Conservation (phyloP, 2,888 invertebrate genomes). For the Pandemis cinnamomeana region DNA sequence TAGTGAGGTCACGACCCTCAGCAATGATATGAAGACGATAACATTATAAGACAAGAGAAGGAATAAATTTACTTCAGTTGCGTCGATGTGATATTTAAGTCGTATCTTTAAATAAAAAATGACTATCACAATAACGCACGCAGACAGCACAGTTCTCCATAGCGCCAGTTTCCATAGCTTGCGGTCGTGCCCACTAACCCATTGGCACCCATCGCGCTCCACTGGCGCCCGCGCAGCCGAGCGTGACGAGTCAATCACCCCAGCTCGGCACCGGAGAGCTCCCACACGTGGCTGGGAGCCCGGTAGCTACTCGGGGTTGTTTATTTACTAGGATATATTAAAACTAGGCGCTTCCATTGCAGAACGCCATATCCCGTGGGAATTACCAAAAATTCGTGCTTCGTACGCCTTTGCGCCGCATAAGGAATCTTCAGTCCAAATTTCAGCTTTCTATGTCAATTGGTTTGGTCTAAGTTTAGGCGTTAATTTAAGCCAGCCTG, state of each 20-base stretch:
- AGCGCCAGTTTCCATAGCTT: slow-evolving; percentile 31
- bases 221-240: slow-evolving; percentile 17
- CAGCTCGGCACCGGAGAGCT: neutral
- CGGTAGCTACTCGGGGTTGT: neutral
- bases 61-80: too few relatives aligned
- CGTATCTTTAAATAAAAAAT: neutral
- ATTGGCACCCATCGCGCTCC: slow-evolving; percentile 36
- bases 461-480: too few relatives aligned
- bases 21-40: too few relatives aligned
- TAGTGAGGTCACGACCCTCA: too few relatives aligned
- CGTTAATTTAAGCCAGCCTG: too few relatives aligned
- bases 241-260: slow-evolving; percentile 38
- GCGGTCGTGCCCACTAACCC: slow-evolving; percentile 41
- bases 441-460: too few relatives aligned
- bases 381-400: too few relatives aligned
- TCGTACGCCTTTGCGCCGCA: too few relatives aligned
- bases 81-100: too few relatives aligned
- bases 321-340: neutral
- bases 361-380: too few relatives aligned
- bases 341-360: neutral
- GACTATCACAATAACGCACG: neutral
- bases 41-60: too few relatives aligned
- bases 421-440: too few relatives aligned
- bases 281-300: slow-evolving; percentile 14
- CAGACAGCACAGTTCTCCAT: slow-evolving; percentile 28